Base-by-base conservation (phyloP, 2,113 vertebrate genomes). In the Rostratula benghalensis region DNA sequence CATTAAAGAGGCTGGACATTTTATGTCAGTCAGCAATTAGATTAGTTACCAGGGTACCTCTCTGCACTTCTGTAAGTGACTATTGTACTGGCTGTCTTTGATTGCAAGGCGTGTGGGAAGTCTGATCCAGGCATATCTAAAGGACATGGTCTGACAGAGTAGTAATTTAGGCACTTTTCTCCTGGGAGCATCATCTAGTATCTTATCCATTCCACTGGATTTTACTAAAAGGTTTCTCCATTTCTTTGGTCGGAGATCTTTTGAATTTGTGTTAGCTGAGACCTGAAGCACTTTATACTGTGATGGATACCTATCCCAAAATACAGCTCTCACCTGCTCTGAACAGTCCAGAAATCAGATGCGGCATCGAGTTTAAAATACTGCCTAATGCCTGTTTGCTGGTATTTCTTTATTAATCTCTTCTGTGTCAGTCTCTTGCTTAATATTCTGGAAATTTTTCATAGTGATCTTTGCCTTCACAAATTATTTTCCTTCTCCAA, bases 21-120 rank as follows among this genome's bases (percentile, higher is more conserved):
- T 94, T 80, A 27, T 76, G n/a, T 88, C 79, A 84, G 61, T 63
- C 30, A 91, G 79, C 51, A 71, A 75, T 94, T 87, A 96, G 59
- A 28, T 87, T 77, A 74, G 81, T 81, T 94, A 50, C 51, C 51
- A 54, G 74, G 39, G 35, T 30, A 54, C 37, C 53, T 77, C 56
- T 93, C 81, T 71, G 83, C 46, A 8, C 77, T 85, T 63, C 37
- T 75, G 9, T 56, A 45, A 85, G 61, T 28, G 76, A 28, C 45
- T 74, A 3, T 56, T 83, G 43, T 87, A 31, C 69, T 57, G 45
- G 5, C 27, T 60, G 0, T 67, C 67, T 94, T 89, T 95, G 85
- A 81, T 89, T 3, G 1, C 18, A 43, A 39, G 64, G 17, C 21
- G 30, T 77, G 75, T 92, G 82, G 88, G 59, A 89, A 80, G 63